phyloP scores from a whole-genome alignment of 2,113 vertebrate genomes.

The Oncorhynchus keta region DNA sequence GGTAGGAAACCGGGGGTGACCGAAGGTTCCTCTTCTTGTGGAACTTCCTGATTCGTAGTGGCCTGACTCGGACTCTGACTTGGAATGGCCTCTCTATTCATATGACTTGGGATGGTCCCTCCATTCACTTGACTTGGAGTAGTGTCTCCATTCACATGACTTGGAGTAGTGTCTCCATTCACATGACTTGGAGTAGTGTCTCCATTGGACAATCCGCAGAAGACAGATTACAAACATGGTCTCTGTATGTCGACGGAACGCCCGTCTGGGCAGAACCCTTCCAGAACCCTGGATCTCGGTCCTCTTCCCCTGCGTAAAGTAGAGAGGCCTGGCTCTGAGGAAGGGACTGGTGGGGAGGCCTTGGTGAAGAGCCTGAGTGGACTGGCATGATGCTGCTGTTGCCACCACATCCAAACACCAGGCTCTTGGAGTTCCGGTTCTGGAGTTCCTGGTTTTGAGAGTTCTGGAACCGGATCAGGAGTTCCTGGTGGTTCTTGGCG shows the following conservation, averaged over 20 bases:
- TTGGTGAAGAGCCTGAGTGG: background rate
- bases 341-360: background rate
- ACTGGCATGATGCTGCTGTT: background rate
- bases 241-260: background rate
- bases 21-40: background rate
- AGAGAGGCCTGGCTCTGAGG: background rate
- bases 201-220: background rate
- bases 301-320: background rate
- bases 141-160: no score
- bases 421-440: background rate
- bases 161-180: background rate
- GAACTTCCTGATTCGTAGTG: background rate
- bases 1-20: background rate
- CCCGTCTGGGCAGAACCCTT: background rate
- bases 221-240: background rate
- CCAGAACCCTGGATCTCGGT: background rate
- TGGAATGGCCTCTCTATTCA: no score
- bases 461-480: no score
- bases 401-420: background rate
- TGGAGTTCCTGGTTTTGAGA: no score
- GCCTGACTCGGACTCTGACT: background rate
- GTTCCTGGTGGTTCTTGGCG: constrained; percentile 16
- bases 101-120: background rate
- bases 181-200: no score
- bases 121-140: background rate